Evolutionary conservation across 2,113 vertebrate species (phyloP), one percentile per base, ranked within the genome.

Genomic region (Pachycephala philippinensis): DNA sequence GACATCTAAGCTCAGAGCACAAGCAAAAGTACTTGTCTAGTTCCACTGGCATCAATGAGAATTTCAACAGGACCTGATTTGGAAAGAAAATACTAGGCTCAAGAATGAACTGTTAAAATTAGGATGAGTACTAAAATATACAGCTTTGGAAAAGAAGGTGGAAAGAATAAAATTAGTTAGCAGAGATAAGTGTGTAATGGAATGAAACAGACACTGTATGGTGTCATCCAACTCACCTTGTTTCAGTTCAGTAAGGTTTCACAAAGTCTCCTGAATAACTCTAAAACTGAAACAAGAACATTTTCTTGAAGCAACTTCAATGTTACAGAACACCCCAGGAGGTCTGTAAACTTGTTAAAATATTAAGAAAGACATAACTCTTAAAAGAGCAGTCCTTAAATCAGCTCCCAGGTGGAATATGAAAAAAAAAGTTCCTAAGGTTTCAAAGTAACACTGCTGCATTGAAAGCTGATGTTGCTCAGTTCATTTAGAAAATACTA

Each of bases 341-440:
- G 84, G 53, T 95, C 96, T 97, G 19, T 95, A 89, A 95, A 95
- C 40, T 88, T 97, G 81, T 96, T 97, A 96, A 97, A 96, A 95
- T 96, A 93, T 96, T 97, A 96, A 95, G 91, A 98, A 96, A 96
- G 93, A 96, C 78, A 96, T 45, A 97, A 70, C 71, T 97, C 84
- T 96, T 97, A 93, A 94, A 98, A 96, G 63, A 84, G 57, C 63
- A 94, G 90, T 89, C 96, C 95, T 97, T 98, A 96, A 96, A 92
- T 75, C 77, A 95, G 95, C 60, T 95, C 94, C 94, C 95, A 83
- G 20, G 78, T 91, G 93, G 60, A 93, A 93, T 94, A 96, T 91
- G 76, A 93, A 96, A 93, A 71, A 68, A n/a, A 75, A 71, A 19
- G 13, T 64, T 95, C 39, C 79, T 95, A 64, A 56, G 24, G 47